Evolutionary conservation across 2,113 vertebrate species (phyloP).

Genomic region (Bombycilla garrulus): DNA sequence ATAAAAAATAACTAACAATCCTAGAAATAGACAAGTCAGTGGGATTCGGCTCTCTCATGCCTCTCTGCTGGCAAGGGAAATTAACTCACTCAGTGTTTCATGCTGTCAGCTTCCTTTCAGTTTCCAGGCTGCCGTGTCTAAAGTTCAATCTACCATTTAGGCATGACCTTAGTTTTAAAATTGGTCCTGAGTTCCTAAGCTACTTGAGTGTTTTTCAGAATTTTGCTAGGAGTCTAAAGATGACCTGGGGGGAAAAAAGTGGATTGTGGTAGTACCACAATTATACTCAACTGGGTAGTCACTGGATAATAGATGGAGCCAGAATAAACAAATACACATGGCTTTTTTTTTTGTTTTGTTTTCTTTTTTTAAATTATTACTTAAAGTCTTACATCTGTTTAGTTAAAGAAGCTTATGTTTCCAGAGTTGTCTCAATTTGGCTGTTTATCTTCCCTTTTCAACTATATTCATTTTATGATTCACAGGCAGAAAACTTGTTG

Average conservation of each 20-base stretch:
- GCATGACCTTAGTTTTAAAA: background rate
- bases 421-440: background rate
- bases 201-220: background rate
- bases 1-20: background rate
- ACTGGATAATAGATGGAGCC: background rate
- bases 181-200: background rate
- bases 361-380: background rate
- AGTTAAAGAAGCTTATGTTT: background rate
- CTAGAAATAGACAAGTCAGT: background rate
- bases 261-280: background rate
- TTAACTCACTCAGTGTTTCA: background rate
- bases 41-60: background rate
- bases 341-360: background rate
- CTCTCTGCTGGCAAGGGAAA: background rate
- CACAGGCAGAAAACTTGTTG: background rate
- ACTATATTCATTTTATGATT: constrained; percentile 27
- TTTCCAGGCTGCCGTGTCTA: background rate
- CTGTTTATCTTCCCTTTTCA: constrained; percentile 17
- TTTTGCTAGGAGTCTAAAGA: background rate
- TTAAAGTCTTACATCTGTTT: background rate
- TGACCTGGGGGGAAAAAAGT: rapidly evolving
- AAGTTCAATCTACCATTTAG: background rate
- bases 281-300: background rate
- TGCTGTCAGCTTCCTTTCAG: background rate
- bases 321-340: background rate